phyloP scores from a whole-genome alignment of 2,113 vertebrate species.

The Odontesthes bonariensis region DNA sequence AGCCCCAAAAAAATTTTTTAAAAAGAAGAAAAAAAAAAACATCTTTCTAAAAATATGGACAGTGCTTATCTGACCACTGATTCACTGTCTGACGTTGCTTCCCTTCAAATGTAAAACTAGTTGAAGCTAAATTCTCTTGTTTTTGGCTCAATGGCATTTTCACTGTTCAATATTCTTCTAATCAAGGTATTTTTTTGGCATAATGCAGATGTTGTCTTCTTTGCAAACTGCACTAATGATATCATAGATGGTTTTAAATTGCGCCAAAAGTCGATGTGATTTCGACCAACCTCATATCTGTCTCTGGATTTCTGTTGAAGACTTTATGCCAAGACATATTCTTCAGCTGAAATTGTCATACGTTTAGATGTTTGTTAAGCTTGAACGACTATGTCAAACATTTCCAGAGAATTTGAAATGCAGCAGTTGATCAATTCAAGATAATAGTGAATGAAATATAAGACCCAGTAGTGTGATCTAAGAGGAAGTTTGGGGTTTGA shows the following conservation, averaged over 20 bases:
- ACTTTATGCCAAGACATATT: background rate
- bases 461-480: background rate
- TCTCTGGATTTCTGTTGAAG: background rate
- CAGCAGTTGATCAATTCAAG: slow-evolving; percentile 7
- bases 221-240: background rate
- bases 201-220: background rate
- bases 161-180: too few species aligned
- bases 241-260: too few species aligned
- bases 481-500: too few species aligned
- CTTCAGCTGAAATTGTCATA: background rate
- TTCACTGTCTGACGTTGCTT: too few species aligned
- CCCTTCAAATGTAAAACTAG: too few species aligned
- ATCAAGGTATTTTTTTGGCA: too few species aligned
- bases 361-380: background rate
- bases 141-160: too few species aligned
- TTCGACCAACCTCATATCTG: slow-evolving; percentile 1
- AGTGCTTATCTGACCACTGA: too few species aligned
- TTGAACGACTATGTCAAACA: background rate
- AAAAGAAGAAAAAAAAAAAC: too few species aligned
- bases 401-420: background rate
- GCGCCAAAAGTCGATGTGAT: background rate
- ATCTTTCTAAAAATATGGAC: too few species aligned
- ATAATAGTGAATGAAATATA: background rate
- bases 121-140: too few species aligned
- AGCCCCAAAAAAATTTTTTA: too few species aligned